Base-by-base conservation (phyloP, 2,888 invertebrate genomes). In the Auanema freiburgensis region DNA sequence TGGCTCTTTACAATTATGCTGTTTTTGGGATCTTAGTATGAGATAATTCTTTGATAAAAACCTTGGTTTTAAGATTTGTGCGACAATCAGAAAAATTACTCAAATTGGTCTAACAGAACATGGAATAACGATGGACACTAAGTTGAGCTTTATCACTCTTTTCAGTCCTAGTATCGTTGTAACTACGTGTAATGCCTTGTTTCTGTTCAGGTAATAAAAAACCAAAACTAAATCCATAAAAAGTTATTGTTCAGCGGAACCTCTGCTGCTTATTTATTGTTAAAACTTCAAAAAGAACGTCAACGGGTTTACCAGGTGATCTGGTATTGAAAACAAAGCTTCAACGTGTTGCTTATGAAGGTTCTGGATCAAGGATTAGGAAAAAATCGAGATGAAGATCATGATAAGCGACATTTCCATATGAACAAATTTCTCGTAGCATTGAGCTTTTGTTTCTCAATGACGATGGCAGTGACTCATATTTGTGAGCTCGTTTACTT, bases 151-250 rank as follows among this genome's bases (percentile, higher is more conserved):
- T 8, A 33, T 33, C 3, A 57, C 62, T 57, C 65, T 74, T 12
- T 61, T 74, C 12, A 68, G 71, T 57, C 74, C 74, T 23, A 67
- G 67, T 12, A 66, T 71, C 57, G 74, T 74, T n/a, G 56, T 74
- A 53, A 74, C 74, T n/a, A 49, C 71, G 53, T 71, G 71, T 59
- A 69, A 74, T 66, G 71, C 71, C 21, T 63, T 74, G 25, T 66
- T 74, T 49, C 56, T 74, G 65, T 69, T 74, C 66, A 71, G 71
- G 71, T 71, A 51, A 25, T 14, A 24, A 4, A 4, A 12, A 41
- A 42, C 6, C 8, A 6, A 56, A 10, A 25, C 1, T 51, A 23
- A 51, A 52, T 11, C 16, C 25, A 44, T 59, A 59, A 12, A 11
- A 56, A n/a, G n/a, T 56, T 50, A 51, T 57, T 62, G 63, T 71